Percentiles rank a stretch among this genome's conserved stretches.
These are phyloP conservation scores for Pelodiscus sinensis DNA, from an alignment of 2,113 vertebrate genomes.

Conservation along the genomic window DNA sequence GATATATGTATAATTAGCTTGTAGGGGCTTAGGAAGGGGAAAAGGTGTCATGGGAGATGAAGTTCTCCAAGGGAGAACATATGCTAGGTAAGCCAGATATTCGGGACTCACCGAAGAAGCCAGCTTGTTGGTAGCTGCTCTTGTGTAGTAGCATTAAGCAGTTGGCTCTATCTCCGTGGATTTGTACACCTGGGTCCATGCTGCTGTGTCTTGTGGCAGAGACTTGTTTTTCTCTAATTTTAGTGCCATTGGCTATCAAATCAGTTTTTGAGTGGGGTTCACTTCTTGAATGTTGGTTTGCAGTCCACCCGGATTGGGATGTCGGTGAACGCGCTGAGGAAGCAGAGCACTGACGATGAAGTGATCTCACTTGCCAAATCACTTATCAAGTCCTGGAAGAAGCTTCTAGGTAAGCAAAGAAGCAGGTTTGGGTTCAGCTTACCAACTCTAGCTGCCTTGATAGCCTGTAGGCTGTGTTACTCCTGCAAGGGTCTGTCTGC, in stretches of 20 bases:
- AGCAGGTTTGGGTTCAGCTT: neutral
- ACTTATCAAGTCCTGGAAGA: conserved; percentile 98
- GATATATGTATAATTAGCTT: neutral
- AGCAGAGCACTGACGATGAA: conserved; percentile 94
- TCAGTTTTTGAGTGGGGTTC: neutral
- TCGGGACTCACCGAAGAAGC: neutral
- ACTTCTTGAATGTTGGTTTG: conserved; percentile 38
- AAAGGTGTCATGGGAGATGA: neutral
- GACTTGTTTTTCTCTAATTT: neutral
- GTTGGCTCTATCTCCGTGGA: no score
- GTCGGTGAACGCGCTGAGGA: conserved; percentile 95
- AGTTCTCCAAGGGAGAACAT: neutral
- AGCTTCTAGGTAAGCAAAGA: conserved; percentile 85
- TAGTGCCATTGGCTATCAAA: accelerated
- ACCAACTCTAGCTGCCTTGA: neutral
- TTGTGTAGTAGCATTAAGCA: neutral
- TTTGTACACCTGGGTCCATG: neutral
- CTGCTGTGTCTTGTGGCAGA: neutral
- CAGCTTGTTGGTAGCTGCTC: neutral
- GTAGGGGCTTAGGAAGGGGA: neutral
- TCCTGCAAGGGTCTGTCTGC: neutral
- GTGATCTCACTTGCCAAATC: conserved; percentile 92
- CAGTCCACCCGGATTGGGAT: conserved; percentile 96
- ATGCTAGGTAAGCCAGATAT: neutral
- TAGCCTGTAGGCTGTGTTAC: neutral